These are phyloP conservation scores for Idris sp. DNA, from an alignment of 1,140 invertebrate species.

Conservation along the genomic window DNA sequence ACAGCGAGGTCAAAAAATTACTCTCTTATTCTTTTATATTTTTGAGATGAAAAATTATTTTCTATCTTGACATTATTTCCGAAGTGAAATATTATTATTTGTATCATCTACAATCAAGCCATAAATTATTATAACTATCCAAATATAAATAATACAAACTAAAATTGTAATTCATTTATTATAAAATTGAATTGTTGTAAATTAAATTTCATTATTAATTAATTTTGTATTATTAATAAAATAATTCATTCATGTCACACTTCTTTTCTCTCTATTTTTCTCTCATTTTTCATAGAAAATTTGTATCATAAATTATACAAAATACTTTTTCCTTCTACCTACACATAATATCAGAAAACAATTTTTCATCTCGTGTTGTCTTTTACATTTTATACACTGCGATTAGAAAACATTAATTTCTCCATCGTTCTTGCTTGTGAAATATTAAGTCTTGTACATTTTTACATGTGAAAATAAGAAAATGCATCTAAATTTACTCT, in stretches of 20 bases:
- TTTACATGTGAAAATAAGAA: constrained; percentile 43
- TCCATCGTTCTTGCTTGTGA: constrained; percentile 10
- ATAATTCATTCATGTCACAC: too few species aligned
- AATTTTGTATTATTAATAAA: too few species aligned
- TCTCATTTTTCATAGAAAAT: too few species aligned
- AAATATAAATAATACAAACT: too few species aligned
- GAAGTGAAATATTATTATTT: not conserved
- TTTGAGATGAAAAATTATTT: constrained; percentile 2
- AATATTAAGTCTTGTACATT: constrained; percentile 36
- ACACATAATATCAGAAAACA: constrained; percentile 3
- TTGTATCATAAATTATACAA: too few species aligned
- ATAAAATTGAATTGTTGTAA: too few species aligned
- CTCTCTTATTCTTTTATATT: constrained; percentile 4
- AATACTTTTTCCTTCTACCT: too few species aligned
- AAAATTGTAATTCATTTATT: too few species aligned
- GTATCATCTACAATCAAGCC: too few species aligned
- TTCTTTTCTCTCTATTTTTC: too few species aligned
- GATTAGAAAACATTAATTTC: constrained; percentile 24
- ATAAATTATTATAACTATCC: too few species aligned
- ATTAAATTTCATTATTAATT: too few species aligned
- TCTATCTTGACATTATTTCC: not conserved
- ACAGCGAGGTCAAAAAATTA: constrained; percentile 9
- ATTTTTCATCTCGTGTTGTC: not conserved
- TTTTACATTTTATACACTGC: constrained; percentile 26
- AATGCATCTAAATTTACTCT: constrained; percentile 23